Conservation (phyloP, 2,797 vertebrate genomes). For the Poecile montanus region DNA sequence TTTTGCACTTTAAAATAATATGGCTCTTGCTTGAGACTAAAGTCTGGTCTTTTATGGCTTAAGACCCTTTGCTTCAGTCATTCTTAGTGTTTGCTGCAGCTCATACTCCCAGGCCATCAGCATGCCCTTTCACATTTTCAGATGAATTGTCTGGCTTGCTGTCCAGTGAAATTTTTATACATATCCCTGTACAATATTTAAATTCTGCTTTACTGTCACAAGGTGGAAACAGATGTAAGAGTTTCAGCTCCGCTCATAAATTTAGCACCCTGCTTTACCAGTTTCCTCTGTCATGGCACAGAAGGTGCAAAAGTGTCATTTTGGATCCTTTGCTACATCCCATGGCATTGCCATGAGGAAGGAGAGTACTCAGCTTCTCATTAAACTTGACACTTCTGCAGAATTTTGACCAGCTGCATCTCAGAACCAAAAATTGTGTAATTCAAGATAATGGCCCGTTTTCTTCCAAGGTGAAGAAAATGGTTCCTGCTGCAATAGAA, state of each 20-base stretch:
- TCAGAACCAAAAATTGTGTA: neutral
- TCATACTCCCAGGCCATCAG: neutral
- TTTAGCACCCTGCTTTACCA: neutral
- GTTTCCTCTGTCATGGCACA: neutral
- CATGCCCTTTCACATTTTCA: neutral
- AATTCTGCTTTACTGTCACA: accelerated
- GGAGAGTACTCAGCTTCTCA: neutral
- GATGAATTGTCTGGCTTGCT: neutral
- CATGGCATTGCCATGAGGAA: neutral
- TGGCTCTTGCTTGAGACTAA: neutral
- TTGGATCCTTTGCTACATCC: neutral
- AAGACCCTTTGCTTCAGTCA: neutral
- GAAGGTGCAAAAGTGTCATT: neutral
- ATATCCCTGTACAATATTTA: neutral
- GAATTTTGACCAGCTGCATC: neutral
- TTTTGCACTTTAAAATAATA: neutral
- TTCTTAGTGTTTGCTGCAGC: neutral
- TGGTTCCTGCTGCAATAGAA: neutral
- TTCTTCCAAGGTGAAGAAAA: neutral
- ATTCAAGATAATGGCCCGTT: neutral
- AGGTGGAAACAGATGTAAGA: neutral
- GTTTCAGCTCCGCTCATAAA: neutral
- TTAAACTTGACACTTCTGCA: neutral
- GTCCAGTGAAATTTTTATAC: neutral
- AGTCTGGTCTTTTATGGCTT: neutral